Evolutionary conservation across 2,797 vertebrate genomes (phyloP).

Genomic region (Argya squamiceps): DNA sequence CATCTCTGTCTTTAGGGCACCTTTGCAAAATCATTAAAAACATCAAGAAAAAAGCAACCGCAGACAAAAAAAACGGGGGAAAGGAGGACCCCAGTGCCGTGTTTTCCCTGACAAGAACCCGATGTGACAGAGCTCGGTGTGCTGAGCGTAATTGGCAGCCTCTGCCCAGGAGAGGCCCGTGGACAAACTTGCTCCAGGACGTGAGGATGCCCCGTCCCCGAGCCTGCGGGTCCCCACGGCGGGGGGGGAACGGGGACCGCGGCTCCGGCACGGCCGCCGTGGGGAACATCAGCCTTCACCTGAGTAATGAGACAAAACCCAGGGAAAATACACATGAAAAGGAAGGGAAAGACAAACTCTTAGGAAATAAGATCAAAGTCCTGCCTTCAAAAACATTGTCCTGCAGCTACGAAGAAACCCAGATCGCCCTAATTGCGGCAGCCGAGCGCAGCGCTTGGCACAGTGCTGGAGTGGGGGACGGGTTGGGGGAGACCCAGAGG

Average conservation of each 20-base stretch:
- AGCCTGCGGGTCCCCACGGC: neutral
- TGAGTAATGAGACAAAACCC: conserved; percentile 51
- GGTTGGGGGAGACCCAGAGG: neutral
- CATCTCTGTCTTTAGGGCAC: neutral
- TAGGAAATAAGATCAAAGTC: conserved; percentile 57
- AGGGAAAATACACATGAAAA: conserved; percentile 14
- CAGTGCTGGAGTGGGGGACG: accelerated
- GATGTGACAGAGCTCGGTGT: conserved; percentile 51
- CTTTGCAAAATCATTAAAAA: neutral
- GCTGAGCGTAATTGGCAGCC: conserved; percentile 54
- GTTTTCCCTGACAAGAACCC: conserved; percentile 30
- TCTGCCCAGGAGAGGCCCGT: neutral
- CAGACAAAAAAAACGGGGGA: neutral
- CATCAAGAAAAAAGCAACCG: neutral
- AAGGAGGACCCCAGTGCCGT: accelerated
- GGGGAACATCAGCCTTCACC: conserved; percentile 40
- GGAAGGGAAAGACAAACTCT: conserved; percentile 35
- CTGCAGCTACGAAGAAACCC: conserved; percentile 37
- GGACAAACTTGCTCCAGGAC: conserved; percentile 20
- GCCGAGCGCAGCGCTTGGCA: accelerated
- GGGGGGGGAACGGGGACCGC: accelerated
- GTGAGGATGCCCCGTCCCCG: neutral
- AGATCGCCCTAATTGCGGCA: neutral
- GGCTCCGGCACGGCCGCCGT: neutral
- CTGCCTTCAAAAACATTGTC: conserved; percentile 32